Evolutionary conservation across 2,113 vertebrate genomes (phyloP).

Genomic region (Tinamus guttatus): DNA sequence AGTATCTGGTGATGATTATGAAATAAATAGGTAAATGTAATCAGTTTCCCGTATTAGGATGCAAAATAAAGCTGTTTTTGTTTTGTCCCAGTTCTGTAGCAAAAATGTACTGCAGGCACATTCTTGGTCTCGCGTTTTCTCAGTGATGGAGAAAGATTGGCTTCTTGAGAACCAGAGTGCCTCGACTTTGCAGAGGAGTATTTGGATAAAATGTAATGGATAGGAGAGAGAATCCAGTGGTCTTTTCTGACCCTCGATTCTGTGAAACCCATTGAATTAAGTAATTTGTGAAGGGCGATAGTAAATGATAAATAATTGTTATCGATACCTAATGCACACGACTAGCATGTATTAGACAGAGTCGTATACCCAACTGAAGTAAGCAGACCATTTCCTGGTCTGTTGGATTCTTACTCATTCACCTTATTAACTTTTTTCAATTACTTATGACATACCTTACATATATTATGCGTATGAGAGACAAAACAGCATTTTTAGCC

Average conservation of each 20-base stretch:
- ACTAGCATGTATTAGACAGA: not conserved
- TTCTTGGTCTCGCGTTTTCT: not conserved
- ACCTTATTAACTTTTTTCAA: not conserved
- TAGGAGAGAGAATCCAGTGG: not conserved
- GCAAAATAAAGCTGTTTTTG: not conserved
- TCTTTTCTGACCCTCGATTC: not conserved
- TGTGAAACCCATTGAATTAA: not conserved
- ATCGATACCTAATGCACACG: not conserved
- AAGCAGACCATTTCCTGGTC: not conserved
- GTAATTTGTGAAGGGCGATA: not conserved
- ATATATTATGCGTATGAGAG: not conserved
- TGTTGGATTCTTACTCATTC: not conserved
- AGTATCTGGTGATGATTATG: not conserved
- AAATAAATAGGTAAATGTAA: not conserved
- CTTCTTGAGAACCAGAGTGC: not conserved
- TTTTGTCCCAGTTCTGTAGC: not conserved
- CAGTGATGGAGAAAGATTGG: not conserved
- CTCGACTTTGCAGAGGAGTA: not conserved
- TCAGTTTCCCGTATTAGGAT: not conserved
- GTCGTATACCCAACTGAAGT: not conserved
- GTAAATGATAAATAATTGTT: not conserved
- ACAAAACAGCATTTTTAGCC: not conserved
- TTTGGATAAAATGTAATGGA: not conserved
- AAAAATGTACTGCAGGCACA: not conserved
- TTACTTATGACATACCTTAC: not conserved